A percentile compares a stretch with the other conserved stretches of the same genome.
These are phyloP conservation scores for Guaruba guarouba DNA, from an alignment of 2,113 vertebrate genomes.

Conservation along the genomic window DNA sequence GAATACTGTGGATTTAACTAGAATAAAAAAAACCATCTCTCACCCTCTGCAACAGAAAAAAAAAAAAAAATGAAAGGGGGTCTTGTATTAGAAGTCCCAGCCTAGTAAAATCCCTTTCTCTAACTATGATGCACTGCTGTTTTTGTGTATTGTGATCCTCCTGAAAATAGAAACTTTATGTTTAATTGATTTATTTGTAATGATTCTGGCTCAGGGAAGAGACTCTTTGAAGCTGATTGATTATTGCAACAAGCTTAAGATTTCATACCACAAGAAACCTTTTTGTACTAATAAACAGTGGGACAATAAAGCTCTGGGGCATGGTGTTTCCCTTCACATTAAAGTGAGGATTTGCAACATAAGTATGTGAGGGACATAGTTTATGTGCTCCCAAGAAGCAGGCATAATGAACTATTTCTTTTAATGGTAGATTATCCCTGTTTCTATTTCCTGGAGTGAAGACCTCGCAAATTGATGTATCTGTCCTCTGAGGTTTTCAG, in stretches of 20 bases:
- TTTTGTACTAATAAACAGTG: constrained; percentile 88
- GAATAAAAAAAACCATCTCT: not conserved
- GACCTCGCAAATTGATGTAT: constrained; percentile 97
- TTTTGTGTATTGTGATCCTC: constrained; percentile 62
- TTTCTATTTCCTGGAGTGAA: constrained; percentile 92
- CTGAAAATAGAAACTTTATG: constrained; percentile 83
- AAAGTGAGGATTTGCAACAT: constrained; percentile 91
- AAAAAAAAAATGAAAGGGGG: not conserved
- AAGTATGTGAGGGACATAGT: constrained; percentile 86
- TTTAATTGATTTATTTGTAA: constrained; percentile 91
- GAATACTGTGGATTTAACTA: constrained; percentile 19
- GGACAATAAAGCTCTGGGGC: constrained; percentile 85
- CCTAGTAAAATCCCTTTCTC: constrained; percentile 60
- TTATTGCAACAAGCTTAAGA: constrained; percentile 84
- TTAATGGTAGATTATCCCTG: constrained; percentile 92
- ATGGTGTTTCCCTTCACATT: constrained; percentile 83
- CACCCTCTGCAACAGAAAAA: not conserved
- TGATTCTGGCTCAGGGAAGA: constrained; percentile 79
- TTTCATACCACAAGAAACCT: constrained; percentile 91
- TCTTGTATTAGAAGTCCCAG: constrained; percentile 12
- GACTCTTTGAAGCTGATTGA: constrained; percentile 89
- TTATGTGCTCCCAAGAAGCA: constrained; percentile 86
- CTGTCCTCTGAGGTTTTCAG: constrained; percentile 91
- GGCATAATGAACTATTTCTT: constrained; percentile 91
- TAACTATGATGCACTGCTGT: constrained; percentile 70